Evolutionary conservation across 2,797 vertebrate genomes (phyloP).

Genomic region (Pangasius krempfi): DNA sequence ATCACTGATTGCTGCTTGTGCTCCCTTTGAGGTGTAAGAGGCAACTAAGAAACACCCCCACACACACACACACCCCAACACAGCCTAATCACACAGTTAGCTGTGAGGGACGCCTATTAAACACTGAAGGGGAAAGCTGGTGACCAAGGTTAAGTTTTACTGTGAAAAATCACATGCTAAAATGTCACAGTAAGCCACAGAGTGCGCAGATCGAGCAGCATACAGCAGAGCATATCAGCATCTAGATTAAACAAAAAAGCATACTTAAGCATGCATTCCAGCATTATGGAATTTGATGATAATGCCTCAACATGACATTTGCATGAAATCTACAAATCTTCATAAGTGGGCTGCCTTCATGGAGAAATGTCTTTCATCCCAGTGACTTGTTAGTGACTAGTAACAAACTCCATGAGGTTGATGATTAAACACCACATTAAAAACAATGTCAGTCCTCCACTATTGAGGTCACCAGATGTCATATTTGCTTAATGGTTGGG

Average conservation of each 20-base stretch:
- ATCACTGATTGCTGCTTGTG: constrained; percentile 52
- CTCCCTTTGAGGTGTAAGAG: constrained; percentile 39
- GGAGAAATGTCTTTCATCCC: background rate
- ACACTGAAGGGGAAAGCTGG: constrained; percentile 38
- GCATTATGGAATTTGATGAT: background rate
- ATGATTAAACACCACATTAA: constrained; percentile 37
- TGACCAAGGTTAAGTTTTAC: constrained; percentile 53
- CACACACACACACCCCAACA: constrained; percentile 30
- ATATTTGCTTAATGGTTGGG: constrained; percentile 42
- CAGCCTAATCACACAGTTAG: constrained; percentile 54
- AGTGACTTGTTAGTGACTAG: background rate
- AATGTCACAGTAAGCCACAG: constrained; percentile 26
- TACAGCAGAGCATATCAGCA: background rate
- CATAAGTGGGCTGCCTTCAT: background rate
- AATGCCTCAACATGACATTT: constrained; percentile 3
- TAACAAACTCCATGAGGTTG: constrained; percentile 2
- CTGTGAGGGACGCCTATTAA: constrained; percentile 47
- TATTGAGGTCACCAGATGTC: constrained; percentile 54
- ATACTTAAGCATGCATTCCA: background rate
- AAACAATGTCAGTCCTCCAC: constrained; percentile 39
- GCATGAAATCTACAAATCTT: constrained; percentile 8
- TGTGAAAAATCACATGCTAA: constrained; percentile 41
- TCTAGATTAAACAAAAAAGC: background rate
- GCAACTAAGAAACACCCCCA: constrained; percentile 35
- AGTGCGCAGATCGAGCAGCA: background rate